Conservation (phyloP, 2,888 invertebrate genomes). For the Troides helena region DNA sequence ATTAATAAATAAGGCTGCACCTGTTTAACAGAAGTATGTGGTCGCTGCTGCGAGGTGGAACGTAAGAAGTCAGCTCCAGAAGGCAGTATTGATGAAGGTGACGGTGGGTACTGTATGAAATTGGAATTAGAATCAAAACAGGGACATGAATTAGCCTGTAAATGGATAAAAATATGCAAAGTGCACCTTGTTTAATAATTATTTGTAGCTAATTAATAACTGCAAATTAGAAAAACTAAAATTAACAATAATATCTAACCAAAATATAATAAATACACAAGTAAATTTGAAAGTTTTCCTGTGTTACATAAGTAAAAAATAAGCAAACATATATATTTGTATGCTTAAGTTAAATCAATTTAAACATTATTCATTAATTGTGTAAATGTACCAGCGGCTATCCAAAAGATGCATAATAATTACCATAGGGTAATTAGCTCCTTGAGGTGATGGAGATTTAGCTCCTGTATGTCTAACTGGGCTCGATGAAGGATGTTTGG, state of each 20-base stretch:
- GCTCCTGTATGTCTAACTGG: constrained; percentile 90
- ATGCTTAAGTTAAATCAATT: background rate
- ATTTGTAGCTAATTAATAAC: too few species aligned
- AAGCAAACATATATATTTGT: background rate
- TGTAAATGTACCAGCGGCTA: too few species aligned
- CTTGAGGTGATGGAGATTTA: constrained; percentile 91
- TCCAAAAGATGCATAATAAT: constrained; percentile 41
- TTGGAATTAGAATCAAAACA: constrained; percentile 1
- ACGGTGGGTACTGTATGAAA: constrained; percentile 85
- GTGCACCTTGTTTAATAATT: background rate
- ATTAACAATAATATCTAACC: too few species aligned
- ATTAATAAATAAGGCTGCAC: constrained; percentile 42
- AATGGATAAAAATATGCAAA: background rate
- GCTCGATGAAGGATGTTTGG: constrained; percentile 90
- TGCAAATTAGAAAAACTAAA: too few species aligned
- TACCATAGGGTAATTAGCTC: constrained; percentile 90
- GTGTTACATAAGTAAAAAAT: too few species aligned
- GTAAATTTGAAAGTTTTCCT: too few species aligned
- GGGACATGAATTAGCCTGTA: constrained; percentile 2
- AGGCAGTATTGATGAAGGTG: constrained; percentile 80
- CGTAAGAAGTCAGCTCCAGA: constrained; percentile 81
- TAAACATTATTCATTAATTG: too few species aligned
- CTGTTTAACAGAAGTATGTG: constrained; percentile 76
- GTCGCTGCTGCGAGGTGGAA: constrained; percentile 72
- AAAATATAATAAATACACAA: too few species aligned